Conservation (phyloP, 2,888 invertebrate genomes). For the Fragum sueziense region DNA sequence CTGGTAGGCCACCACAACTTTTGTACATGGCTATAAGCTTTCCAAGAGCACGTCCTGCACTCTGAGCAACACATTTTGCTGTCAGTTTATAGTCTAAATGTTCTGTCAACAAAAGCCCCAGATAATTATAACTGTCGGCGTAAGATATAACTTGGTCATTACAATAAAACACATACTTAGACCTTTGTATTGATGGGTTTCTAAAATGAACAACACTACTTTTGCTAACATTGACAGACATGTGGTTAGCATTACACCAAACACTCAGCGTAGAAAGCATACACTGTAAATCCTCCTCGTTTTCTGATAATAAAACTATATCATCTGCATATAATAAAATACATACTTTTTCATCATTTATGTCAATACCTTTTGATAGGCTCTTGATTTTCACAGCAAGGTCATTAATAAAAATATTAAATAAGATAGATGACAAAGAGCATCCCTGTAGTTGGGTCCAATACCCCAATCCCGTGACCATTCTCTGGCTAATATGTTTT, state of each 20-base stretch:
- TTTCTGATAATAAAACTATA: constrained; percentile 16
- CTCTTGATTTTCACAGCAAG: constrained; percentile 9
- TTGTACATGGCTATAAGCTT: not conserved
- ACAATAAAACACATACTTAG: not conserved
- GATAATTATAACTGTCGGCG: constrained; percentile 17
- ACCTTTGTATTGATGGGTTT: not conserved
- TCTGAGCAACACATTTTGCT: constrained; percentile 18
- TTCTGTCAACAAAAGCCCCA: constrained; percentile 13
- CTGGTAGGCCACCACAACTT: constrained; percentile 16
- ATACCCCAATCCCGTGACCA: no score
- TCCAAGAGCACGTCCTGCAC: constrained; percentile 22
- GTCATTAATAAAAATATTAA: constrained; percentile 31
- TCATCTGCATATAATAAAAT: constrained; percentile 13
- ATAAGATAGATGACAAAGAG: constrained; percentile 27
- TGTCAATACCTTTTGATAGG: not conserved
- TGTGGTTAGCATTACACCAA: constrained; percentile 13
- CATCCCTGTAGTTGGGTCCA: no score
- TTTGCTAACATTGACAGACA: not conserved
- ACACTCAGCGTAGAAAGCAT: constrained; percentile 2
- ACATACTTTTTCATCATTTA: constrained; percentile 14
- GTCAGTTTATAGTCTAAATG: constrained; percentile 20
- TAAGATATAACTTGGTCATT: not conserved
- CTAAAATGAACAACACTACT: constrained; percentile 20
- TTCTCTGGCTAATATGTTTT: no score
- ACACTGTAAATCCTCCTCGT: constrained; percentile 14